Percentiles rank a stretch among this genome's conserved stretches.
These are phyloP conservation scores for Eretmochelys imbricata DNA, from an alignment of 2,113 vertebrate genomes.

Conservation along the genomic window DNA sequence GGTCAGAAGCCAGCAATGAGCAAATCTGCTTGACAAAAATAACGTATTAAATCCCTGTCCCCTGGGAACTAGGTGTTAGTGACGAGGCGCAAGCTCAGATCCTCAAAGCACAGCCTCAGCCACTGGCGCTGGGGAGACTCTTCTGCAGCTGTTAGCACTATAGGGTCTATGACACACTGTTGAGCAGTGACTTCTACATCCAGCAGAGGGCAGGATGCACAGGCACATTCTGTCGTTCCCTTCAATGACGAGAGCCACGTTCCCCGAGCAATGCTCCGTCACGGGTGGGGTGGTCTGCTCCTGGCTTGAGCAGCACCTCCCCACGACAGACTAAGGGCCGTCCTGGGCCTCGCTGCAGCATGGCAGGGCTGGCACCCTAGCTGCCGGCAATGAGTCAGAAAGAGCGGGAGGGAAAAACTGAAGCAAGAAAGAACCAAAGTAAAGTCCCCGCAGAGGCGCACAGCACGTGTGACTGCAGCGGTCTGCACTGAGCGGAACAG, in stretches of 20 bases:
- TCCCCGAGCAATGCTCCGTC: not conserved
- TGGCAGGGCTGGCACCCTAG: no score
- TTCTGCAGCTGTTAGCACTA: not conserved
- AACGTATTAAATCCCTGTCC: not conserved
- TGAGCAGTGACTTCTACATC: not conserved
- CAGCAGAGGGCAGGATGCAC: not conserved
- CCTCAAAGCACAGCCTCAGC: not conserved
- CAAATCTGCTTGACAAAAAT: no score
- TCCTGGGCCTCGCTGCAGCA: not conserved
- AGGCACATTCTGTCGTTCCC: not conserved
- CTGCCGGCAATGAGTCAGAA: no score
- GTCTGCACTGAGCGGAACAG: not conserved
- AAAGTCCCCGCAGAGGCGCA: no score
- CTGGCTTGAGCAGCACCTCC: not conserved
- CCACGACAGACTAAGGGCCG: not conserved
- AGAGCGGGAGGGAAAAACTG: no score
- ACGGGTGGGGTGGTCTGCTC: not conserved
- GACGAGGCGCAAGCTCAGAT: no score
- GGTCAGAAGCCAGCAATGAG: no score
- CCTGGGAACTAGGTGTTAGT: not conserved
- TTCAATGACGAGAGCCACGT: not conserved
- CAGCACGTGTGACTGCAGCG: no score
- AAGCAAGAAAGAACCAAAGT: no score
- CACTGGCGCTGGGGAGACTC: not conserved
- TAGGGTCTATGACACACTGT: not conserved